A percentile compares a stretch with the other conserved stretches of the same genome.
Evolutionary conservation across 2,888 invertebrate species (phyloP).

Genomic region (Myathropa florea): DNA sequence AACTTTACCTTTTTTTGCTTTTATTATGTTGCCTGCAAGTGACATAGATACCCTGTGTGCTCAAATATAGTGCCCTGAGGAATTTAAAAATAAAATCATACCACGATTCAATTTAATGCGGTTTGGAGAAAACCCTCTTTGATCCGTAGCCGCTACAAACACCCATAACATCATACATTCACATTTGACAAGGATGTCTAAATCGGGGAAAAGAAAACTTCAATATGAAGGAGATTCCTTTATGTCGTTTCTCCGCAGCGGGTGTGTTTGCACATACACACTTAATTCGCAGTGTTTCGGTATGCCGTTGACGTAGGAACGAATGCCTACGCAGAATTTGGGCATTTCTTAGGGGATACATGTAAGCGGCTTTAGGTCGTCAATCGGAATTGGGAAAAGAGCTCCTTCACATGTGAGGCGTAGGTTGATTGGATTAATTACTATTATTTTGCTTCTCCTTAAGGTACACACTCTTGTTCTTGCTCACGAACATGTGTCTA

Average conservation of each 20-base stretch:
- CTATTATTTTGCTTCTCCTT: slow-evolving; percentile 18
- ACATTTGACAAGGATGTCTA: slow-evolving; percentile 31
- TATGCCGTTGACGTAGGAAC: slow-evolving; percentile 5
- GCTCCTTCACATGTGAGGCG: not conserved
- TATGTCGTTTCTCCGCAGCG: not conserved
- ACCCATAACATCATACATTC: slow-evolving; percentile 62
- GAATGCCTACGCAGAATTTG: slow-evolving; percentile 8
- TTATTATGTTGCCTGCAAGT: slow-evolving; percentile 46
- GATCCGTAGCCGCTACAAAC: no score
- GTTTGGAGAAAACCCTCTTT: no score
- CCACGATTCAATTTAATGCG: slow-evolving; percentile 43
- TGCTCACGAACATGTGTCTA: not conserved
- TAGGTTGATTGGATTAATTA: slow-evolving; percentile 57
- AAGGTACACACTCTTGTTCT: not conserved
- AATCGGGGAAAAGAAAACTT: not conserved
- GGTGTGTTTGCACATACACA: not conserved
- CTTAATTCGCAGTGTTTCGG: no score
- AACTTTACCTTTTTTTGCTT: not conserved
- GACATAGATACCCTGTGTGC: slow-evolving; percentile 35
- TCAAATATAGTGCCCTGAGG: slow-evolving; percentile 9
- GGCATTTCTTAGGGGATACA: not conserved
- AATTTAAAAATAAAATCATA: slow-evolving; percentile 20
- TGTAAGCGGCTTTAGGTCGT: slow-evolving; percentile 9
- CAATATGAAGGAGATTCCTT: not conserved
- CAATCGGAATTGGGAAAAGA: not conserved